A percentile compares a stretch with the other conserved stretches of the same genome.
Conservation (phyloP, 2,797 vertebrate genomes). For the Fringilla coelebs region DNA sequence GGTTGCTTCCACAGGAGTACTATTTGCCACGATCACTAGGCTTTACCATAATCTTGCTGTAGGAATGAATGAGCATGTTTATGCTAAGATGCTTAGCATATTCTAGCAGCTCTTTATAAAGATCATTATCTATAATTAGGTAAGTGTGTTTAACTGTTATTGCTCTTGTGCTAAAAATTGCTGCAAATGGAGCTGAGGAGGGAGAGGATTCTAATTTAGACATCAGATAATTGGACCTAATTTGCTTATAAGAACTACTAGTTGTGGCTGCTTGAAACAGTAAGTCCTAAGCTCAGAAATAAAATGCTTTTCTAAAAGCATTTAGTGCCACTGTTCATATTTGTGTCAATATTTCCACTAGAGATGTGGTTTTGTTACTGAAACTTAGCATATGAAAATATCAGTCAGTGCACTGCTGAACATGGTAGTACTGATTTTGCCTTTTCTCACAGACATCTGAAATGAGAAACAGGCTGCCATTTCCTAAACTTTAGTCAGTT, state of each 20-base stretch:
- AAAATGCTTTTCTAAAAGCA: slow-evolving; percentile 29
- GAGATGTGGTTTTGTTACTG: slow-evolving; percentile 12
- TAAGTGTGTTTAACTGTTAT: slow-evolving; percentile 55
- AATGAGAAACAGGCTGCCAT: background rate
- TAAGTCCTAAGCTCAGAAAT: slow-evolving; percentile 9
- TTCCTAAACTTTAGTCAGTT: background rate
- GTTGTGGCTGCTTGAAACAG: slow-evolving; percentile 23
- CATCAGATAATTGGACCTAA: slow-evolving; percentile 39
- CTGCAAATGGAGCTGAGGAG: slow-evolving; percentile 39
- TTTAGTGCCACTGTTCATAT: background rate
- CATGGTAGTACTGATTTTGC: background rate
- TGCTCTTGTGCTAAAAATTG: slow-evolving; percentile 58
- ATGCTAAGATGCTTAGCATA: slow-evolving; percentile 54
- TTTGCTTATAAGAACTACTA: slow-evolving; percentile 44
- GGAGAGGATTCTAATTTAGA: slow-evolving; percentile 46
- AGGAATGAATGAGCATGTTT: slow-evolving; percentile 52
- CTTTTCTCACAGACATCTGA: background rate
- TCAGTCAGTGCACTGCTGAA: background rate
- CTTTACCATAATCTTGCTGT: background rate
- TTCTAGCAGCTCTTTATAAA: slow-evolving; percentile 56
- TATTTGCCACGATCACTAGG: background rate
- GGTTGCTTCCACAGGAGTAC: background rate
- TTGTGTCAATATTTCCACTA: slow-evolving; percentile 44
- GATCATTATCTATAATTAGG: slow-evolving; percentile 59
- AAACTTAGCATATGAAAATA: background rate